Conservation (phyloP, 2,113 vertebrate species). For the Pygoscelis adeliae region DNA sequence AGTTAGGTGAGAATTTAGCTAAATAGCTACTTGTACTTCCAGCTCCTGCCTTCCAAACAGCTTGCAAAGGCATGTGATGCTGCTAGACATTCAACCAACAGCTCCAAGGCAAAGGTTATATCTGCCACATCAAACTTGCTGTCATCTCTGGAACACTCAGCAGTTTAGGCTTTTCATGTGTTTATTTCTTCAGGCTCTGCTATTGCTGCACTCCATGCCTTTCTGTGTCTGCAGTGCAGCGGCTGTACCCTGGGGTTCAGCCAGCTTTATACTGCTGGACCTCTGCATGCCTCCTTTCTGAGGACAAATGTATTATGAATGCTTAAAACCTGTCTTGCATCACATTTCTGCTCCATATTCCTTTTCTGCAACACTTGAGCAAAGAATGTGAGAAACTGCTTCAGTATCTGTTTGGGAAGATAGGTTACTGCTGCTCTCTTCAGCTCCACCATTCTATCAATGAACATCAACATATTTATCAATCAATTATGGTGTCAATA, state of each 20-base stretch:
- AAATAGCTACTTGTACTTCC: background rate
- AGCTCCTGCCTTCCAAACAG: background rate
- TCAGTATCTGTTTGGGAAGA: background rate
- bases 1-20: background rate
- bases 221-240: background rate
- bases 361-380: background rate
- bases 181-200: background rate
- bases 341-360: background rate
- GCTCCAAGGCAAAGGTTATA: background rate
- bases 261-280: background rate
- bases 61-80: background rate
- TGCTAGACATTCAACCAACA: background rate
- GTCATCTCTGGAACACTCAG: background rate
- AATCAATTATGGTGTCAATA: background rate
- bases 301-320: background rate
- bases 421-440: background rate
- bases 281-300: background rate
- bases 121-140: background rate
- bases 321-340: background rate
- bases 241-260: background rate
- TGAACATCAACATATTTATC: background rate
- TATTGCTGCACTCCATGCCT: background rate
- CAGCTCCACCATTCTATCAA: background rate
- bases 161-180: background rate
- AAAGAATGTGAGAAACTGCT: background rate